phyloP scores from a whole-genome alignment of 2,888 invertebrate species.

The Cinara cedri region DNA sequence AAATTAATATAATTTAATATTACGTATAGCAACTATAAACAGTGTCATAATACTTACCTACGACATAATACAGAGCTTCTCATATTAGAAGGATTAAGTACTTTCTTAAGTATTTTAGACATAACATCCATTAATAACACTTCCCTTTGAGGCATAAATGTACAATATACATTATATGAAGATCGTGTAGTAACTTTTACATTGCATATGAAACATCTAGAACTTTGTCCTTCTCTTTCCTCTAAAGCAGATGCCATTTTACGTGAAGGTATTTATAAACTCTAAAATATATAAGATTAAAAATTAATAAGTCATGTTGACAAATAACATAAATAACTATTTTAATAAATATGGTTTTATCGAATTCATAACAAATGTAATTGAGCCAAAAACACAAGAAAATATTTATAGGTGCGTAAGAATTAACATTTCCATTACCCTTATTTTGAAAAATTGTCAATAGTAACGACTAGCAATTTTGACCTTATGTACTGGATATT shows the following conservation, averaged over 20 bases:
- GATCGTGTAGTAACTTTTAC: conserved; percentile 48
- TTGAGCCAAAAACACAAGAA: too few relatives aligned
- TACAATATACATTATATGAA: conserved; percentile 45
- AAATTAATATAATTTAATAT: too few relatives aligned
- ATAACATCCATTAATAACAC: conserved; percentile 38
- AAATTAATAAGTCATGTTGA: too few relatives aligned
- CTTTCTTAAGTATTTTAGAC: conserved; percentile 48
- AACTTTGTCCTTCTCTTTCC: conserved; percentile 53
- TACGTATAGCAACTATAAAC: background rate
- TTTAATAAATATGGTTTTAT: too few relatives aligned
- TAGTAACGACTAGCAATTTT: too few relatives aligned
- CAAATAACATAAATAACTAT: too few relatives aligned
- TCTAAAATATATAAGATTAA: too few relatives aligned
- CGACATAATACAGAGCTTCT: conserved; percentile 51
- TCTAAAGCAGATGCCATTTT: conserved; percentile 46
- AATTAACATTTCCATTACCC: too few relatives aligned
- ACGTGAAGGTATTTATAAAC: background rate
- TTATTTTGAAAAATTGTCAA: too few relatives aligned
- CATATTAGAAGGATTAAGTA: conserved; percentile 32
- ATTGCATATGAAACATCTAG: conserved; percentile 52
- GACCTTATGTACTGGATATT: too few relatives aligned
- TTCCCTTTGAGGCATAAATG: conserved; percentile 53
- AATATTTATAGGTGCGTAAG: too few relatives aligned
- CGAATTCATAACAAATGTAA: too few relatives aligned
- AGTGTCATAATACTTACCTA: conserved; percentile 32